Base-by-base conservation (phyloP, 2,888 invertebrate species). In the Nemapogon koenigi region DNA sequence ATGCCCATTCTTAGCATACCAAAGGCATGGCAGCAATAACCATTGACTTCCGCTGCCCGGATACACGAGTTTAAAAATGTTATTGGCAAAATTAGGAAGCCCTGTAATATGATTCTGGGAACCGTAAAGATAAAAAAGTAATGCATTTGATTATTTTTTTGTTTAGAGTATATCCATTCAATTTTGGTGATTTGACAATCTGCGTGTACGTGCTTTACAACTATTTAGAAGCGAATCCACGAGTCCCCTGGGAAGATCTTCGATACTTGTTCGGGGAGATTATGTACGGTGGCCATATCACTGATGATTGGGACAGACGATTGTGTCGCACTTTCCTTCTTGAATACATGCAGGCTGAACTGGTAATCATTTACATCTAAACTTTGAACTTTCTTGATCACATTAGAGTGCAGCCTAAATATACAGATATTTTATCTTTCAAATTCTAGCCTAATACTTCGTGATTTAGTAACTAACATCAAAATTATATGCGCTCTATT, bases 231-330 rank as follows among this genome's bases (percentile, higher is more conserved):
- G 91, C 88, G 38, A 94, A 92, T 53, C 85, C 83, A 28, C 86
- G 88, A 48, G 90, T 95, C 4, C 96, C 96, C 0, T 97, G 94
- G 93, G 96, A 96, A 63, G 96, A 97, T 71, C 69, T 97, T 49
- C 84, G 96, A 1, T 97, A 96, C 62, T 76, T 97, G 14, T 96
- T 97, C 59, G 97, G 96, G 0, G 96, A 97, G 73, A 97, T 97
- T 50, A 96, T 97, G 96, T 97, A 97, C 57, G 96, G 96, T 1
- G 97, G 97, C 0, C 97, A 97, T 58, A 96, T 97, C 51, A 96
- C 96, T 0, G 96, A 97, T 57, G 96, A 97, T 63, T 96, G 95
- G 94, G 96, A 97, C 63, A 79, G 96, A 32, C 80, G 91, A 26
- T 81, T 97, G 3, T 97, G 96, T 55, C 83, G 88, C 37, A 91